Base-by-base conservation (phyloP, 2,113 vertebrate genomes). In the Psittacara wagleri region DNA sequence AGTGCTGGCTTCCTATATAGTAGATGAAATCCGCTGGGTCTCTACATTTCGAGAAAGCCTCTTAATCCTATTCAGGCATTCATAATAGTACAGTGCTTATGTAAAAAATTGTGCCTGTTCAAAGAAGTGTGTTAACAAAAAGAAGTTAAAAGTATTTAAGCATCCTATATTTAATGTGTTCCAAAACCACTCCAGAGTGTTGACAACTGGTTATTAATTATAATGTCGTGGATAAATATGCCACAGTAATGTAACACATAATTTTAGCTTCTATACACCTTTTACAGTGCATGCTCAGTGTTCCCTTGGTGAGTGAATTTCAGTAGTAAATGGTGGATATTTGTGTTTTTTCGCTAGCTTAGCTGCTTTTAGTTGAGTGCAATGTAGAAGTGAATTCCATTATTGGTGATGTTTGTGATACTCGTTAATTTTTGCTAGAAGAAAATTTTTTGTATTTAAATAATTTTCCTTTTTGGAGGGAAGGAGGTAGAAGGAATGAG, bases 141-240 rank as follows among this genome's bases (percentile, higher is more conserved):
- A 88, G 22, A 87, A 82, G 37, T 84, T 64, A 29, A 48, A 94
- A 83, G 51, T 83, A 67, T 62, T 94, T 83, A 67, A 49, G 37
- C 37, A 35, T 86, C 4, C 12, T n/a, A 8, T 72, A 49, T 52
- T 84, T 55, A 78, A 61, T 19, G 19, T 86, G 74, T 74, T 92
- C 67, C 31, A 87, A 85, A 94, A 9, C 6, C 13, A 63, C 17
- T 46, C 8, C 54, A 70, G 75, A 13, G 80, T 82, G 62, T 69
- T 90, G 72, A 80, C 70, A 95, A n/a, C 49, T 80, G n/a, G 57
- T 91, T 95, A 83, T 77, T 91, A 76, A 87, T 93, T 91, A 33
- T 18, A 27, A 20, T 77, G 57, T 29, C 28, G 7, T 76, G 54
- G 37, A 76, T 92, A 92, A 90, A 76, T 90, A 54, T 44, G 10